Conservation (phyloP, 1,140 invertebrate genomes). For the Asbolus verrucosus region DNA sequence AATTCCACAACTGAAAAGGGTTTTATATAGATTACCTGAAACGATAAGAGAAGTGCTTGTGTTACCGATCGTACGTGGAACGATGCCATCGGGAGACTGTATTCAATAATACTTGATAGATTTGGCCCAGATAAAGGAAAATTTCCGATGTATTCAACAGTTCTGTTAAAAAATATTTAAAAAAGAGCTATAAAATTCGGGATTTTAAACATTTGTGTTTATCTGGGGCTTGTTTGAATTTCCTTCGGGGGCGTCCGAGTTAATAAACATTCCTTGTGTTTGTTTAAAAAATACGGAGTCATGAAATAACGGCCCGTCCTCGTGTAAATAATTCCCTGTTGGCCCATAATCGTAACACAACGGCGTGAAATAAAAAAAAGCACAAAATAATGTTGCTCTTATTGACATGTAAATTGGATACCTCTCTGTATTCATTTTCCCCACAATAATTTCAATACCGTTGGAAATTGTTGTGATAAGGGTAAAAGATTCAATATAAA, state of each 20-base stretch:
- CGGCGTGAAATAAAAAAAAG: conserved; percentile 11
- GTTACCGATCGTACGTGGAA: conserved; percentile 1
- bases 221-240: conserved; percentile 31
- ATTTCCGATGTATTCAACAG: neutral
- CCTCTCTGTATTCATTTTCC: conserved; percentile 12
- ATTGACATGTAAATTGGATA: conserved; percentile 25
- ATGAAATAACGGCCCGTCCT: neutral
- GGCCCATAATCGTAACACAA: conserved; percentile 1
- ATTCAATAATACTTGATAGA: no score
- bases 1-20: neutral
- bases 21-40: conserved; percentile 13
- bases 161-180: conserved; percentile 29
- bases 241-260: conserved; percentile 34
- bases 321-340: conserved; percentile 9
- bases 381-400: neutral
- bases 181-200: conserved; percentile 30
- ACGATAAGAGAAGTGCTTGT: conserved; percentile 16
- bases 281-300: conserved; percentile 28
- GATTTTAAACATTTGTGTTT: conserved; percentile 27
- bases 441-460: conserved; percentile 16
- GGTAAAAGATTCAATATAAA: conserved; percentile 4
- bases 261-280: conserved; percentile 36
- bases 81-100: conserved; percentile 17
- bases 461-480: conserved; percentile 6
- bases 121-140: conserved; percentile 1